Evolutionary conservation across 1,140 invertebrate genomes (phyloP).

Genomic region (Hycleus phaleratus): DNA sequence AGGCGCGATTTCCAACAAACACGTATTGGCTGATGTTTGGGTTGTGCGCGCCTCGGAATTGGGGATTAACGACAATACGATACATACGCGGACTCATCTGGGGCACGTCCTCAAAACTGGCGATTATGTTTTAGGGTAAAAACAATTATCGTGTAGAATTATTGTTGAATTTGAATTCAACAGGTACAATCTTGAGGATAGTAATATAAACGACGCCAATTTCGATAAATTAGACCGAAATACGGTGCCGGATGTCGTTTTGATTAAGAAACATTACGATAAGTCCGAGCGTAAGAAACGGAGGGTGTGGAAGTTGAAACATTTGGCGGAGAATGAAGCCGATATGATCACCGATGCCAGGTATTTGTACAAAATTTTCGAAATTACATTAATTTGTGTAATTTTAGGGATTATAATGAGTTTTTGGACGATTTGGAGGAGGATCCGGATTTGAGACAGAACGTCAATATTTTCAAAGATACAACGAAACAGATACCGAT

Average conservation of each 20-base stretch:
- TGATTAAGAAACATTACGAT: constrained; percentile 89
- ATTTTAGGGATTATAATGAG: constrained; percentile 80
- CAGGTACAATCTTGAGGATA: constrained; percentile 80
- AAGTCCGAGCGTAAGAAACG: constrained; percentile 63
- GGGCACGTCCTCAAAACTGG: constrained; percentile 90
- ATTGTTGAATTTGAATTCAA: constrained; percentile 19
- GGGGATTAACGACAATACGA: constrained; percentile 72
- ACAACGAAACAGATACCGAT: constrained; percentile 53
- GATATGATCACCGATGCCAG: constrained; percentile 60
- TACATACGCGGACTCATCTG: constrained; percentile 86
- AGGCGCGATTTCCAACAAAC: constrained; percentile 76
- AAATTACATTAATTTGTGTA: neutral
- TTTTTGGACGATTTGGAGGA: constrained; percentile 98
- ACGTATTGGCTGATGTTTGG: constrained; percentile 90
- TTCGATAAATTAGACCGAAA: constrained; percentile 75
- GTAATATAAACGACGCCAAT: constrained; percentile 83
- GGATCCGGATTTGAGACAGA: constrained; percentile 77
- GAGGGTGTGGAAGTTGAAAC: constrained; percentile 90
- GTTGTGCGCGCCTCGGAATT: constrained; percentile 83
- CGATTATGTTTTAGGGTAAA: constrained; percentile 83
- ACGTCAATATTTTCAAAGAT: constrained; percentile 92
- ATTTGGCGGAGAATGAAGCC: constrained; percentile 64
- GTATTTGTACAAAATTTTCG: constrained; percentile 43
- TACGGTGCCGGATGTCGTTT: constrained; percentile 77
- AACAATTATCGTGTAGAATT: constrained; percentile 7